Conservation (phyloP, 2,113 vertebrate genomes). For the Tragulus kanchil region DNA sequence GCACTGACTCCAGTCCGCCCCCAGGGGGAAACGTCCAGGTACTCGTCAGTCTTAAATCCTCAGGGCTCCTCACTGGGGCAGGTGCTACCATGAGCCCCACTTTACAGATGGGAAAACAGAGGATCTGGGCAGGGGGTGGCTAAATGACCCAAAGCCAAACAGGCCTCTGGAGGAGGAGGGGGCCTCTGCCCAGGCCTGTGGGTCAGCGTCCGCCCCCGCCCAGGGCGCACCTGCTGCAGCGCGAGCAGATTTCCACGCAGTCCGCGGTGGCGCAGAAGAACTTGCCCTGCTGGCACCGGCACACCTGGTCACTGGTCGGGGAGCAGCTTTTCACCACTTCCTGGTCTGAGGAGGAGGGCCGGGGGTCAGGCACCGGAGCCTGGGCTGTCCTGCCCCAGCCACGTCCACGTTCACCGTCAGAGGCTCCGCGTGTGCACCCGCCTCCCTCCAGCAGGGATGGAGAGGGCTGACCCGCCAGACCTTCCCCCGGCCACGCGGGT, state of each 20-base stretch:
- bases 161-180: not conserved
- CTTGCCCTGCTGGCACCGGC: not conserved
- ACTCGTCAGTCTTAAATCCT: not conserved
- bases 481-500: accelerated
- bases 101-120: not conserved
- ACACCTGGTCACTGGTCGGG: accelerated
- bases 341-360: not conserved
- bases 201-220: accelerated
- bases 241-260: not conserved
- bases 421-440: not conserved
- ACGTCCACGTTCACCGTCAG: not conserved
- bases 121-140: accelerated
- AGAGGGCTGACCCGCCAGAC: not conserved
- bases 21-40: not conserved
- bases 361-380: not conserved
- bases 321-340: not conserved
- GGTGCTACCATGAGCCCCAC: not conserved
- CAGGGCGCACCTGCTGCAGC: not conserved
- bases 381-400: accelerated
- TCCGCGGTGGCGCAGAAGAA: not conserved
- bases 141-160: not conserved
- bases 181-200: accelerated
- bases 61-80: not conserved
- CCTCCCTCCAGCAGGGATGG: no score
- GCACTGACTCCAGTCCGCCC: no score